Percentiles rank a stretch among this genome's conserved stretches.
Evolutionary conservation across 2,113 vertebrate genomes (phyloP).

Genomic region (Chionomys nivalis): DNA sequence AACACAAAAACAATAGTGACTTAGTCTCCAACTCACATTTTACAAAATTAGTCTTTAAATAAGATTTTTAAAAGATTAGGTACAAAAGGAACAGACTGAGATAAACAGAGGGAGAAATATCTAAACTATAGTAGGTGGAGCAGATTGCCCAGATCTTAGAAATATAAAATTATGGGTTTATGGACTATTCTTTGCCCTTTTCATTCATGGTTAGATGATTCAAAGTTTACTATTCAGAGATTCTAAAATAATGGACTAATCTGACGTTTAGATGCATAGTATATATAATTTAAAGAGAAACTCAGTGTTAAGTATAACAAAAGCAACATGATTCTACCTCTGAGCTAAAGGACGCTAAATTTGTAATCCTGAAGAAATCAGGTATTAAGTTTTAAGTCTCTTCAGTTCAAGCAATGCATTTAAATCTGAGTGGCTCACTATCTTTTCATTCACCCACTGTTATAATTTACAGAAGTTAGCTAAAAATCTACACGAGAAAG

Average conservation of each 20-base stretch:
- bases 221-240: neutral
- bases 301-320: neutral
- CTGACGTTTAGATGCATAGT: slow-evolving; percentile 1
- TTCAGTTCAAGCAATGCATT: slow-evolving; percentile 12
- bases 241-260: neutral
- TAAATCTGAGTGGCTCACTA: neutral
- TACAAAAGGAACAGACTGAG: neutral
- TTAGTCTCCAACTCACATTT: neutral
- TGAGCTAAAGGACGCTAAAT: neutral
- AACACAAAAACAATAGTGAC: neutral
- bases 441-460: neutral
- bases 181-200: neutral
- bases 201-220: neutral
- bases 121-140: neutral
- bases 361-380: neutral
- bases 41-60: neutral
- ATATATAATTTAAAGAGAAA: slow-evolving; percentile 12
- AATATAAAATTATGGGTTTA: neutral
- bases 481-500: slow-evolving; percentile 21
- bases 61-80: neutral
- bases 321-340: neutral
- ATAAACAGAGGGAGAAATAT: neutral
- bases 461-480: neutral
- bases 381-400: neutral
- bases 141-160: neutral